Conservation (phyloP, 2,888 invertebrate species). For the Elmis aenea region DNA sequence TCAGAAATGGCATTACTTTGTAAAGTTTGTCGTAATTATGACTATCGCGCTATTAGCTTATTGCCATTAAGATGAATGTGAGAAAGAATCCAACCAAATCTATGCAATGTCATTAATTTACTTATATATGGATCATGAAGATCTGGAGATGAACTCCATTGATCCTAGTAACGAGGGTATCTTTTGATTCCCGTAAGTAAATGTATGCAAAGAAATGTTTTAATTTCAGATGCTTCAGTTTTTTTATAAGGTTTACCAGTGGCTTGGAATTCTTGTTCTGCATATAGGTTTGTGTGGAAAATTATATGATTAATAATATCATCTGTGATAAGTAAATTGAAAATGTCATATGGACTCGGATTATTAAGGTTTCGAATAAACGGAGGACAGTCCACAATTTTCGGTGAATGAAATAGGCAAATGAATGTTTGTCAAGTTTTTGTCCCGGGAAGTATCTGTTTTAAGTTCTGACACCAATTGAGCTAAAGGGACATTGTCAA, state of each 20-base stretch:
- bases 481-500: too few species aligned
- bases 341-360: neutral
- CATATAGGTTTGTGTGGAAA: conserved; percentile 2
- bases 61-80: conserved; percentile 2
- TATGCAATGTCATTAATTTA: conserved; percentile 3
- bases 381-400: too few species aligned
- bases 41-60: conserved; percentile 1
- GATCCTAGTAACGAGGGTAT: conserved; percentile 2
- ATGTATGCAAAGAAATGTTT: conserved; percentile 4
- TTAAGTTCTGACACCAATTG: neutral
- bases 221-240: conserved; percentile 1
- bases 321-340: conserved; percentile 1
- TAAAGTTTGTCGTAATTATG: conserved; percentile 5
- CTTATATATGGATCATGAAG: conserved; percentile 5
- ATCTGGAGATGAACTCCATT: conserved; percentile 1
- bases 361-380: neutral
- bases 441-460: too few species aligned
- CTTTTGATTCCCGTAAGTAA: conserved; percentile 5
- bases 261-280: neutral
- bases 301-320: neutral
- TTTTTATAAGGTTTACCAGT: neutral
- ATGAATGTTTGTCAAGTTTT: too few species aligned
- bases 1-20: conserved; percentile 3
- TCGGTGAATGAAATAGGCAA: too few species aligned
- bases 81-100: conserved; percentile 3